Evolutionary conservation across 1,140 invertebrate species (phyloP), one percentile per base, ranked within the genome.

Genomic region (Agrypnia vestita): DNA sequence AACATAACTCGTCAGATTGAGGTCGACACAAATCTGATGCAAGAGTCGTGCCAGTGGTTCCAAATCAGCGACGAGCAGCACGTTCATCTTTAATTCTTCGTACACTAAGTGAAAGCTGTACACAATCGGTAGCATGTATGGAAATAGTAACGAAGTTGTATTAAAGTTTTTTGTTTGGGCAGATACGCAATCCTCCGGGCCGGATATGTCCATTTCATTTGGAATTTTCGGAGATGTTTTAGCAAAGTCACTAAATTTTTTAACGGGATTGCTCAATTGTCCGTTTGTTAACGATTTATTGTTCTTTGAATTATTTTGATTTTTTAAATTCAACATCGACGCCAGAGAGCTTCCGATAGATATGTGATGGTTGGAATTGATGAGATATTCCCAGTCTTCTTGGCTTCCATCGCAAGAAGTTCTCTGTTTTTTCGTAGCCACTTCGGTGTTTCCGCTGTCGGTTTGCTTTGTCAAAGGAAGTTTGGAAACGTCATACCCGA

Each of bases 1-100:
- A 11, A 92, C 86, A 84, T 96, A 98, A 19, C 90, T 87, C 0
- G 91, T 87, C 35, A 96, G 89, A 71, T 92, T 91, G 67, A 98
- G 90, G 87, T 97, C 96, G 35, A 90, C 90, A 0, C 96, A 92
- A 62, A 98, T 86, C 84, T 96, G 95, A 85, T 94, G 92, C 10
- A 98, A 87, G 53, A 97, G 91, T 61, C 91, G 88, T 0, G 93
- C 95, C 19, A 98, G 84, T 0, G 93, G 89, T 59, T 91, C 90
- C 69, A 96, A 87, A 81, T 94, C 92, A 75, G 94, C 92, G 19
- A 91, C 91, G 79, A 95, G 90, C 1, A 95, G 88, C 0, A 91
- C 90, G 84, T 96, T 95, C 47, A 98, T 86, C 87, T 98, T 98
- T 0, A 97, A 90, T 85, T 98, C 97, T 91, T 98, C 97, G 86